Conservation (phyloP, 2,113 vertebrate species). For the Epinephelus fuscoguttatus region DNA sequence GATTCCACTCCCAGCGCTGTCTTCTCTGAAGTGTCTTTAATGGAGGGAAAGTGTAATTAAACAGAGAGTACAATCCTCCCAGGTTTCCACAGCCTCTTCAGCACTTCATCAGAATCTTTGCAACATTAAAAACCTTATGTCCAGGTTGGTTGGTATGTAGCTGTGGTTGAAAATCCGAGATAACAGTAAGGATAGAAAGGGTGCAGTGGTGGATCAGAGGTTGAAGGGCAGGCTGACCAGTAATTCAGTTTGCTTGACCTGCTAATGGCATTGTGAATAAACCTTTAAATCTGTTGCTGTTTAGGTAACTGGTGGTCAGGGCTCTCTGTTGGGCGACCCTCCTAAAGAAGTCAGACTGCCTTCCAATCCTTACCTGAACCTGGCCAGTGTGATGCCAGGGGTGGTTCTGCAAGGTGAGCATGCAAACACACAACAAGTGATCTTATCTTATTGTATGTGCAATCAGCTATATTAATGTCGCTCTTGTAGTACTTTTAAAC, state of each 20-base stretch:
- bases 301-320: constrained; percentile 88
- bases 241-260: background rate
- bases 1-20: constrained; percentile 48
- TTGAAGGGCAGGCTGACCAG: background rate
- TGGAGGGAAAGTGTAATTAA: constrained; percentile 72
- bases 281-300: background rate
- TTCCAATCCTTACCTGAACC: constrained; percentile 96
- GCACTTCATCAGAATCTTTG: constrained; percentile 25
- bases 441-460: background rate
- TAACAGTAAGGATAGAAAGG: background rate
- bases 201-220: background rate
- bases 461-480: background rate
- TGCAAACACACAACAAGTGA: background rate
- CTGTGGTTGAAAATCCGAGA: background rate
- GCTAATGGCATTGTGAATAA: background rate
- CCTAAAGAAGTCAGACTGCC: constrained; percentile 95
- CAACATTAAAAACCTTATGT: constrained; percentile 5
- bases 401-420: constrained; percentile 87
- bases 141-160: background rate
- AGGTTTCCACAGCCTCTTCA: constrained; percentile 36
- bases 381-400: constrained; percentile 95
- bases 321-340: constrained; percentile 94
- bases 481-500: background rate
- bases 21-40: constrained; percentile 60
- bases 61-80: constrained; percentile 29